Conservation (phyloP, 2,888 invertebrate genomes). For the Hirtodrosophila trivittata region DNA sequence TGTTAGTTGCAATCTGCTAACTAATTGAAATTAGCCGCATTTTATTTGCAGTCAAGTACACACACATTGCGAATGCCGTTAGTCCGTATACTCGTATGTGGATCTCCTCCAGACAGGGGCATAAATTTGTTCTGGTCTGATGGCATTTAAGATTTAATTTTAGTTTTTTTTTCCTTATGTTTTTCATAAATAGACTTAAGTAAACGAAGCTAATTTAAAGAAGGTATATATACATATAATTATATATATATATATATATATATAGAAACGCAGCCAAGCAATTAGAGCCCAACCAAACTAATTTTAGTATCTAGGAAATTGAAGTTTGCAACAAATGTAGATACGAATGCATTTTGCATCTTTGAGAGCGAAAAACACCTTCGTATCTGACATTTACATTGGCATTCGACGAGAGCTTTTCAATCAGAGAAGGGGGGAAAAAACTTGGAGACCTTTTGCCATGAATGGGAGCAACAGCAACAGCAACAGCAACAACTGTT, state of each 20-base stretch:
- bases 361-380: slow-evolving; percentile 5
- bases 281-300: slow-evolving; percentile 58
- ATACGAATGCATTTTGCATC: neutral
- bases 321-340: neutral
- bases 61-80: slow-evolving; percentile 50
- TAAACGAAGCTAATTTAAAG: slow-evolving; percentile 12
- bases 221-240: no score
- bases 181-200: slow-evolving; percentile 27
- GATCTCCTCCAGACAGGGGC: slow-evolving; percentile 34
- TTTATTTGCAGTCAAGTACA: slow-evolving; percentile 54
- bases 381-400: slow-evolving; percentile 42
- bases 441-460: slow-evolving; percentile 22
- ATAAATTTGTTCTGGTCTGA: slow-evolving; percentile 77
- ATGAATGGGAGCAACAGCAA: slow-evolving; percentile 36
- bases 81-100: slow-evolving; percentile 21
- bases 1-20: slow-evolving; percentile 28
- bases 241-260: no score
- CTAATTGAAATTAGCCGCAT: slow-evolving; percentile 52
- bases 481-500: slow-evolving; percentile 29
- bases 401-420: slow-evolving; percentile 39
- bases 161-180: no score
- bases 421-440: slow-evolving; percentile 9
- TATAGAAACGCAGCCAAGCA: slow-evolving; percentile 56
- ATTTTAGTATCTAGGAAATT: slow-evolving; percentile 38
- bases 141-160: slow-evolving; percentile 54